Percentiles rank a stretch among this genome's conserved stretches.
These are phyloP conservation scores for Hypolimnas misippus DNA, from an alignment of 2,888 invertebrate species.

Conservation along the genomic window DNA sequence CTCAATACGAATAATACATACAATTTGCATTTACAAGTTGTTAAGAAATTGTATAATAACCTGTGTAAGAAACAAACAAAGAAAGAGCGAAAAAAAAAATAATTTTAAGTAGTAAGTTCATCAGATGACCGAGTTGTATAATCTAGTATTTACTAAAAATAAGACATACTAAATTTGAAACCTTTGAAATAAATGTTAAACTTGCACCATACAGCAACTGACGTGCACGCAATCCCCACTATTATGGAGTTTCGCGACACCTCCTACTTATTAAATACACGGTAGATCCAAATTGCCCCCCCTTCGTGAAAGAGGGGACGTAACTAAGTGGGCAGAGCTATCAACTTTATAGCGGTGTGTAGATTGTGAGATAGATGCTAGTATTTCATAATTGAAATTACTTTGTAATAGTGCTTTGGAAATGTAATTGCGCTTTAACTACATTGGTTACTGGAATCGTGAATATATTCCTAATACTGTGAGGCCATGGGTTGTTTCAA, in stretches of 20 bases:
- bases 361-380: slow-evolving; percentile 43
- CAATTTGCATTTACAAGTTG: too few relatives aligned
- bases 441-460: slow-evolving; percentile 17
- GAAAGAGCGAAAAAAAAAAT: too few relatives aligned
- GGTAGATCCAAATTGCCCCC: slow-evolving; percentile 59
- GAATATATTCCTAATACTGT: slow-evolving; percentile 11
- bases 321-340: slow-evolving; percentile 44
- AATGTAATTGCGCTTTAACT: slow-evolving; percentile 34
- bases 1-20: too few relatives aligned
- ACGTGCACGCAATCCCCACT: slow-evolving; percentile 62
- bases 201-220: slow-evolving; percentile 54
- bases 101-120: too few relatives aligned
- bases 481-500: background rate
- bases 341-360: slow-evolving; percentile 36
- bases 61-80: too few relatives aligned
- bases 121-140: too few relatives aligned
- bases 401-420: slow-evolving; percentile 42
- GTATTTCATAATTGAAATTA: slow-evolving; percentile 48
- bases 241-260: slow-evolving; percentile 63
- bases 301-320: slow-evolving; percentile 48
- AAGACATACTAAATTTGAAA: too few relatives aligned
- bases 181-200: slow-evolving; percentile 3
- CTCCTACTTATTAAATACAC: slow-evolving; percentile 74
- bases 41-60: too few relatives aligned
- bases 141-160: background rate